Evolutionary conservation across 30 jellyfish, hydroid and myxozoan genomes (phyloP), one percentile per base, ranked within the genome.

Genomic region (Aurelia sp.): DNA sequence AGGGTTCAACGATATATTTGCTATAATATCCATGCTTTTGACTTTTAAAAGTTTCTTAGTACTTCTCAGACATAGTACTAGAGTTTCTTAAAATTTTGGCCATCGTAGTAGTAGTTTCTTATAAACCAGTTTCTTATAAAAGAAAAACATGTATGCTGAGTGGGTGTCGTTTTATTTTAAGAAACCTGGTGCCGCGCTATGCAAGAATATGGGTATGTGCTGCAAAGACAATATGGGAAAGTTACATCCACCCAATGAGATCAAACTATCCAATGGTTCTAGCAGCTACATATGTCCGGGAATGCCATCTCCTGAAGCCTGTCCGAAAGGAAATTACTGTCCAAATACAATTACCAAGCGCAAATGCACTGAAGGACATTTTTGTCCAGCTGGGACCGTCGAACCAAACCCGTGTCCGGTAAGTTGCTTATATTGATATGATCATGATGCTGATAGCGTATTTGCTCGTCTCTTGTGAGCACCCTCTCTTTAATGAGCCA

Each of bases 311-410:
- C 85, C 96, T 11, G 81, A 75, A 33, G 78, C 96, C 10, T 86
- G 96, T 53, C 96, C 96, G 48, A 77, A 86, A 65, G 96, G 96
- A 48, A 44, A 65, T 66, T 86, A 50, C 80, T 86, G 96, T 86
- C 96, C 96, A 27, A 65, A 86, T 19, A 50, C 96, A 65, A 65
- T 78, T 2, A 66, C 85, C 50, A 86, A 68, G 31, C 41, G 41
- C 51, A 86, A 11, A 9, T 85, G 94, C 76, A 77, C 88, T 19
- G 22, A 63, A 33, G 90, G 90, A 10, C 90, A 86, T 75, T 86
- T 64, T 62, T 86, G 96, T 58, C 96, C 89, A 16, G 80, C 65
- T 67, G 96, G 96, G 30, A 24, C 90, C 1, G 72, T 51, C 24
- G 90, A 76, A 8, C 96, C 96, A 13, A 11, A 65, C n/a, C 63